A percentile compares a stretch with the other conserved stretches of the same genome.
These are phyloP conservation scores for Jacana jacana DNA, from an alignment of 2,113 vertebrate genomes.

Conservation along the genomic window DNA sequence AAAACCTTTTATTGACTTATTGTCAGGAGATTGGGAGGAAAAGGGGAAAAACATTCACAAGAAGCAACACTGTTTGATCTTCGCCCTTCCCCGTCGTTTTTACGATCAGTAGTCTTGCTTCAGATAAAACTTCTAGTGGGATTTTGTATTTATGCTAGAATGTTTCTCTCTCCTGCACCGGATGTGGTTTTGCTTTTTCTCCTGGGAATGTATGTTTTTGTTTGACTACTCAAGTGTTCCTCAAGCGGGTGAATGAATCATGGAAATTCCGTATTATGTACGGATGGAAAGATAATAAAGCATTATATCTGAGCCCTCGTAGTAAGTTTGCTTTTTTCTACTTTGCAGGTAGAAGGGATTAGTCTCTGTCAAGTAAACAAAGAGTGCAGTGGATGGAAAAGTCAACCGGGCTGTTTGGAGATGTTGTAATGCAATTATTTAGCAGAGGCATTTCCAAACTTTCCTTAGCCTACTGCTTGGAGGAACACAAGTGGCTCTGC, in stretches of 20 bases:
- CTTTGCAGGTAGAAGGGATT: background rate
- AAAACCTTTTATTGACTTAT: constrained; percentile 22
- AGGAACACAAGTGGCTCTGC: background rate
- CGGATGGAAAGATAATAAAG: background rate
- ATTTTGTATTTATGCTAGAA: background rate
- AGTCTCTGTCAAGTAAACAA: background rate
- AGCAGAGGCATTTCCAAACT: background rate
- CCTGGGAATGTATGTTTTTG: constrained; percentile 5
- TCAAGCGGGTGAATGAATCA: constrained; percentile 38
- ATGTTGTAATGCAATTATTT: background rate
- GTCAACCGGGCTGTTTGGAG: background rate
- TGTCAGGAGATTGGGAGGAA: background rate
- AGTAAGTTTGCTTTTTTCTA: background rate
- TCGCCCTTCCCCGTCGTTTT: background rate
- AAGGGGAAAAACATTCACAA: background rate
- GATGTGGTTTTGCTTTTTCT: constrained; percentile 11
- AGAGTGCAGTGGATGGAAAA: background rate
- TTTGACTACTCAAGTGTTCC: background rate
- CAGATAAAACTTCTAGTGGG: background rate
- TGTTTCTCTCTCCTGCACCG: background rate
- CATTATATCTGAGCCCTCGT: background rate
- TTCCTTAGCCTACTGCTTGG: background rate
- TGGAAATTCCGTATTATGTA: background rate
- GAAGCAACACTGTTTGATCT: background rate
- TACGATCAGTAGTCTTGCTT: background rate